Evolutionary conservation across 2,888 invertebrate species (phyloP).

Genomic region (Gibbula magus): DNA sequence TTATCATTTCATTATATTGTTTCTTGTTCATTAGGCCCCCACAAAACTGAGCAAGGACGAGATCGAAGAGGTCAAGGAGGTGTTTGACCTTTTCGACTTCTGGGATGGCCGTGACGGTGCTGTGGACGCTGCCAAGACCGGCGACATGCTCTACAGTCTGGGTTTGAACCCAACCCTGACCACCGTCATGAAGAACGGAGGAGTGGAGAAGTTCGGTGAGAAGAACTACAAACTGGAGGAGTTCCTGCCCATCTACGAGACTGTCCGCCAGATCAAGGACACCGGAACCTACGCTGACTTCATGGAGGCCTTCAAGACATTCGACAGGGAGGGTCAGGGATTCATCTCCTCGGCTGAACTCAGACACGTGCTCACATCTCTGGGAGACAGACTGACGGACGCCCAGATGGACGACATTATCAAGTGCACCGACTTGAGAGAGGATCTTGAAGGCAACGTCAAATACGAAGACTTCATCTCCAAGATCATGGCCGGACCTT

Average conservation of each 20-base stretch:
- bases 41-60: too few species aligned
- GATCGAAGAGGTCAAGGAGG: constrained; percentile 59
- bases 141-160: constrained; percentile 94
- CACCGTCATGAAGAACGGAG: constrained; percentile 94
- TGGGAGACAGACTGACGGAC: constrained; percentile 80
- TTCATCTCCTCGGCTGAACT: constrained; percentile 97
- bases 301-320: constrained; percentile 98
- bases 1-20: neutral
- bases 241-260: constrained; percentile 98
- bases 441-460: constrained; percentile 77
- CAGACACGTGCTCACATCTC: constrained; percentile 93
- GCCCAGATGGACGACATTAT: constrained; percentile 76
- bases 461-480: constrained; percentile 85
- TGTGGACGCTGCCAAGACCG: constrained; percentile 94
- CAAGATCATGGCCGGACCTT: constrained; percentile 83
- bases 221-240: constrained; percentile 95
- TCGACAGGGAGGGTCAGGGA: constrained; percentile 98
- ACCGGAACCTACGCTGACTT: constrained; percentile 98
- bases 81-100: constrained; percentile 71
- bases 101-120: constrained; percentile 83
- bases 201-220: constrained; percentile 98
- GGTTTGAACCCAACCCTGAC: constrained; percentile 96
- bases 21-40: neutral
- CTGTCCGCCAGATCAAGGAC: constrained; percentile 97
- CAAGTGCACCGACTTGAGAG: constrained; percentile 75